These are phyloP conservation scores for Melanotus villosus DNA, from an alignment of 2,888 invertebrate genomes.

Conservation along the genomic window DNA sequence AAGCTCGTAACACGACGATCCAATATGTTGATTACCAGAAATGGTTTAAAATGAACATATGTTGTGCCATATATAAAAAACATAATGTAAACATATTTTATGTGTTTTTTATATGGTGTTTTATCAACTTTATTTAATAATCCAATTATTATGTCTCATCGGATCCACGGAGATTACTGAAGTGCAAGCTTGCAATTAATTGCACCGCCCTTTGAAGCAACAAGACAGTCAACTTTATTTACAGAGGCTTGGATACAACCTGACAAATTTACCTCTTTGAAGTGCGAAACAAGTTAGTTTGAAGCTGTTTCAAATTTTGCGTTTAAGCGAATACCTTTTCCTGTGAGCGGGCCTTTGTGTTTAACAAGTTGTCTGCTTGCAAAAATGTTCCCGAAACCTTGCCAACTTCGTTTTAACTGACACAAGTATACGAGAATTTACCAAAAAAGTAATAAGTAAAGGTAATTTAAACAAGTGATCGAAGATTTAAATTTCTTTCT, in stretches of 20 bases:
- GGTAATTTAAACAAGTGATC: not conserved
- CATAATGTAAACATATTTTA: too few relatives aligned
- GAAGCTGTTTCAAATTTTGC: conserved; percentile 18
- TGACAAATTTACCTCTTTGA: conserved; percentile 18
- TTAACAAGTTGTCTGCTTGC: conserved; percentile 2
- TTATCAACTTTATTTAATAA: too few relatives aligned
- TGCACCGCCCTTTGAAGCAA: not conserved
- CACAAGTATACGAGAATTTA: not conserved
- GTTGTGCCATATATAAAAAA: too few relatives aligned
- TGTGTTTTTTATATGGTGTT: too few relatives aligned
- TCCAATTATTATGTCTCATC: too few relatives aligned
- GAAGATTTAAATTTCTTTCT: too few relatives aligned
- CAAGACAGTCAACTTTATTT: not conserved
- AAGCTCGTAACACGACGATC: not conserved
- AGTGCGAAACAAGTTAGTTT: conserved; percentile 19
- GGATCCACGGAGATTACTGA: too few relatives aligned
- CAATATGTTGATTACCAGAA: conserved; percentile 1
- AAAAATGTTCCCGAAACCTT: conserved; percentile 3
- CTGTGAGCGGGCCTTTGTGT: conserved; percentile 15
- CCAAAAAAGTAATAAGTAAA: too few relatives aligned
- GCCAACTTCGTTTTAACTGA: not conserved
- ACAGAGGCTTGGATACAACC: not conserved
- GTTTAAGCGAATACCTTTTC: conserved; percentile 9
- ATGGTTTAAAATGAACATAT: too few relatives aligned
- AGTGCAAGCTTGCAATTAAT: too few relatives aligned